Evolutionary conservation across 2,113 vertebrate species (phyloP).

Genomic region (Peucedramus taeniatus): DNA sequence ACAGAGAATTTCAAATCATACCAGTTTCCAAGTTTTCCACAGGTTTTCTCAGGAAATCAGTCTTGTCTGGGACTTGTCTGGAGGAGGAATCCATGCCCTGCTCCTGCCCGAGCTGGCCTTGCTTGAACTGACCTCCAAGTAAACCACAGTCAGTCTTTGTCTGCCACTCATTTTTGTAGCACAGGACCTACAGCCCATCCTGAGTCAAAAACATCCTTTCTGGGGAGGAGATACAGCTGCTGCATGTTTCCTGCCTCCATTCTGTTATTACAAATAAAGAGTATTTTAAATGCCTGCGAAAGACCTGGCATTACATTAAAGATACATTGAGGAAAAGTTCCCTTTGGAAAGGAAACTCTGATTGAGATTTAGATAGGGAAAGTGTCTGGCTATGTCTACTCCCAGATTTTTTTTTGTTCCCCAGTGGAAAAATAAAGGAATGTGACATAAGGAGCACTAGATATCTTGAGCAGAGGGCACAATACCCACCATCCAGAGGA

Average conservation of each 20-base stretch:
- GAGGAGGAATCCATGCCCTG: not conserved
- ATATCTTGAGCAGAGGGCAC: not conserved
- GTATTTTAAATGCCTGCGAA: not conserved
- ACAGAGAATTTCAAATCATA: not conserved
- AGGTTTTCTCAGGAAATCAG: not conserved
- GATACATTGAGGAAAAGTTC: not conserved
- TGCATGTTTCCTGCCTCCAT: not conserved
- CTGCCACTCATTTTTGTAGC: not conserved
- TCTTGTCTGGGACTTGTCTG: not conserved
- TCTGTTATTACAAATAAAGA: not conserved
- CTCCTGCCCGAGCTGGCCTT: not conserved
- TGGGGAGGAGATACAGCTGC: not conserved
- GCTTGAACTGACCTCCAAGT: not conserved
- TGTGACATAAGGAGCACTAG: not conserved
- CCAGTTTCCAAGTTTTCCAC: not conserved
- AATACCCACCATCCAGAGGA: not conserved
- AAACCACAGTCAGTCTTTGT: not conserved
- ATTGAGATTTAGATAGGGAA: not conserved
- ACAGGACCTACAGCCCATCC: not conserved
- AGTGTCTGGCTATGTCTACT: not conserved
- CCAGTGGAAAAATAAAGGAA: not conserved
- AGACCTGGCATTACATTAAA: not conserved
- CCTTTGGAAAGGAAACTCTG: not conserved
- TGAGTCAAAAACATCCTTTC: not conserved
- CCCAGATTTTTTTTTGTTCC: not conserved